A percentile compares a stretch with the other conserved stretches of the same genome.
Evolutionary conservation across 2,113 vertebrate genomes (phyloP).

Genomic region (Gymnarchus niloticus): DNA sequence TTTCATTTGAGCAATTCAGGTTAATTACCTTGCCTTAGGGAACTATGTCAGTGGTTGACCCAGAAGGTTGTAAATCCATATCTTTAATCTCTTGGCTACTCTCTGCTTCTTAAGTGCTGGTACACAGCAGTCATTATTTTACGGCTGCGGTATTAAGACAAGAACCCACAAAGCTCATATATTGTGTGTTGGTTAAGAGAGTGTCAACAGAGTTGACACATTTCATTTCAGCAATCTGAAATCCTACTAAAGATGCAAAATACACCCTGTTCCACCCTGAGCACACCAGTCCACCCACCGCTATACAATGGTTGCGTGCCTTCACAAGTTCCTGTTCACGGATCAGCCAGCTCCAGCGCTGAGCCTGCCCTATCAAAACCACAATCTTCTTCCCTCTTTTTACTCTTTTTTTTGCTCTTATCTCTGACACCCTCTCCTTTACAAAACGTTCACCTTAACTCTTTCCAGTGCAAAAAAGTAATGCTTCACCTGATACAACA

Average conservation of each 20-base stretch:
- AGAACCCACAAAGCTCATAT: neutral
- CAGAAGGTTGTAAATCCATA: neutral
- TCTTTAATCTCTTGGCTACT: neutral
- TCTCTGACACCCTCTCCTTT: slow-evolving; percentile 10
- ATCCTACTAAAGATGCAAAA: slow-evolving; percentile 7
- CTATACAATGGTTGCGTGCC: slow-evolving; percentile 49
- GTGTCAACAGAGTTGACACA: slow-evolving; percentile 8
- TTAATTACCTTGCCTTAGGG: neutral
- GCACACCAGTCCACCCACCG: slow-evolving; percentile 33
- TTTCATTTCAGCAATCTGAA: neutral
- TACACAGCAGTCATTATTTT: too few species aligned
- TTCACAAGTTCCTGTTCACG: slow-evolving; percentile 45
- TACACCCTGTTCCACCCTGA: slow-evolving; percentile 39
- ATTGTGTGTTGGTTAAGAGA: neutral
- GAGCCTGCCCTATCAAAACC: slow-evolving; percentile 41
- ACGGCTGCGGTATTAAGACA: neutral
- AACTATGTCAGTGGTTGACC: neutral
- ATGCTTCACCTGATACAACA: neutral
- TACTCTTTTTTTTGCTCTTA: slow-evolving; percentile 1
- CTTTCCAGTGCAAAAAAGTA: neutral
- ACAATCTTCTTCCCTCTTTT: slow-evolving; percentile 40
- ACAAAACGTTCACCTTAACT: slow-evolving; percentile 11
- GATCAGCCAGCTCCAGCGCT: slow-evolving; percentile 38
- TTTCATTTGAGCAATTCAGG: neutral
- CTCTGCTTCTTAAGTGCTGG: neutral